These are phyloP conservation scores for Pollachius pollachius DNA, from an alignment of 2,113 vertebrate species.

Conservation along the genomic window DNA sequence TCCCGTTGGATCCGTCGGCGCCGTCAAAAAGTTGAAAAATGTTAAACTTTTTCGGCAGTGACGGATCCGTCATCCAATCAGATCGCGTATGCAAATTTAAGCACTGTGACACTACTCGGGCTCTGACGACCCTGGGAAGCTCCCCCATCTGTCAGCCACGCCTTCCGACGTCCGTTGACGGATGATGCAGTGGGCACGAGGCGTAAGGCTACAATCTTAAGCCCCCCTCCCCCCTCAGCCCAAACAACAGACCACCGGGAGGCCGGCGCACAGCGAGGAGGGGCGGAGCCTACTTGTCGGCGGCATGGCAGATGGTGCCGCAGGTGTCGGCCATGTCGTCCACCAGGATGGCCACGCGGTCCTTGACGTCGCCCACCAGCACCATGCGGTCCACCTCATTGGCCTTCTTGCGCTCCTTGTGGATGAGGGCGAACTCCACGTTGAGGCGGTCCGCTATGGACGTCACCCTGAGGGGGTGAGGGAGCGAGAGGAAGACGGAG, in stretches of 20 bases:
- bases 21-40: too few species aligned
- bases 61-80: too few species aligned
- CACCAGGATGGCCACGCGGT: conserved; percentile 89
- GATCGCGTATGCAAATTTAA: too few species aligned
- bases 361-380: conserved; percentile 90
- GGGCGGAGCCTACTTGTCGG: conserved; percentile 81
- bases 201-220: neutral
- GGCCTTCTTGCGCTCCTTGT: conserved; percentile 95
- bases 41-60: too few species aligned
- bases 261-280: neutral
- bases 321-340: conserved; percentile 97
- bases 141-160: too few species aligned
- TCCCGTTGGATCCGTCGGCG: too few species aligned
- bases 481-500: neutral
- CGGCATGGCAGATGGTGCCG: conserved; percentile 92
- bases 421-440: conserved; percentile 94
- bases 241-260: neutral
- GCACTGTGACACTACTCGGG: too few species aligned
- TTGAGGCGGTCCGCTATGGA: conserved; percentile 93
- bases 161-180: too few species aligned
- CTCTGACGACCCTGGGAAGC: too few species aligned
- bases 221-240: neutral
- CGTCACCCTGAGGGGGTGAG: conserved; percentile 77
- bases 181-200: too few species aligned
- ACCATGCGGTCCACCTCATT: conserved; percentile 97